A percentile compares a stretch with the other conserved stretches of the same genome.
Evolutionary conservation across 2,113 vertebrate species (phyloP).

Genomic region (Neolamprologus caudopunctatus): DNA sequence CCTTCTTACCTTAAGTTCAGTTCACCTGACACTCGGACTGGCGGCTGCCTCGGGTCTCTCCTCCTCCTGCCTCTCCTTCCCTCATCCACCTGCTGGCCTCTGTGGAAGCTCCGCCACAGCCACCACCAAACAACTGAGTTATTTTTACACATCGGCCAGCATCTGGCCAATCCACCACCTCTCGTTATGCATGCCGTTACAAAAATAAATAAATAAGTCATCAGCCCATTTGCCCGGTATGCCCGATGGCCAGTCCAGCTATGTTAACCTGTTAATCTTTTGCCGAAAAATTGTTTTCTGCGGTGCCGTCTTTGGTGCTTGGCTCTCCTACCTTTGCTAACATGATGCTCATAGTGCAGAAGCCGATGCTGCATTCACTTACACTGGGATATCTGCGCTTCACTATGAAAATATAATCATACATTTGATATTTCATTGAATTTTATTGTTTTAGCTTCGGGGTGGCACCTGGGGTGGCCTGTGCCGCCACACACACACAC

Average conservation of each 20-base stretch:
- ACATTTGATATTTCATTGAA: not conserved
- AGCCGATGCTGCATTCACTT: not conserved
- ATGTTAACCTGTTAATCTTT: not conserved
- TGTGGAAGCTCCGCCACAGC: not conserved
- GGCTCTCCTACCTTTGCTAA: not conserved
- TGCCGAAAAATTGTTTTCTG: not conserved
- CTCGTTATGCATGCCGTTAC: not conserved
- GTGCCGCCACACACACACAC: not conserved
- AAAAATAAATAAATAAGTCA: not conserved
- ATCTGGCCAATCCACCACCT: not conserved
- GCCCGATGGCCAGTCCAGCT: not conserved
- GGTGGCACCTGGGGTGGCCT: not conserved
- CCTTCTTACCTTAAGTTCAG: not conserved
- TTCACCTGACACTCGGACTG: fast-evolving
- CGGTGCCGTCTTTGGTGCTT: not conserved
- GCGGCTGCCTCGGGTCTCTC: fast-evolving
- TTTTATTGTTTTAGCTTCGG: not conserved
- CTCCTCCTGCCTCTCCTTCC: not conserved
- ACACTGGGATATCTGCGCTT: not conserved
- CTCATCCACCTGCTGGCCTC: not conserved
- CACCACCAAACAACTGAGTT: not conserved
- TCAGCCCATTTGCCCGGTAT: not conserved
- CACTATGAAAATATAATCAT: not conserved
- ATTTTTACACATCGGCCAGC: not conserved
- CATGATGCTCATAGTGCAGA: not conserved